phyloP scores from a whole-genome alignment of 2,888 invertebrate genomes.

The Hetaerina titia region DNA sequence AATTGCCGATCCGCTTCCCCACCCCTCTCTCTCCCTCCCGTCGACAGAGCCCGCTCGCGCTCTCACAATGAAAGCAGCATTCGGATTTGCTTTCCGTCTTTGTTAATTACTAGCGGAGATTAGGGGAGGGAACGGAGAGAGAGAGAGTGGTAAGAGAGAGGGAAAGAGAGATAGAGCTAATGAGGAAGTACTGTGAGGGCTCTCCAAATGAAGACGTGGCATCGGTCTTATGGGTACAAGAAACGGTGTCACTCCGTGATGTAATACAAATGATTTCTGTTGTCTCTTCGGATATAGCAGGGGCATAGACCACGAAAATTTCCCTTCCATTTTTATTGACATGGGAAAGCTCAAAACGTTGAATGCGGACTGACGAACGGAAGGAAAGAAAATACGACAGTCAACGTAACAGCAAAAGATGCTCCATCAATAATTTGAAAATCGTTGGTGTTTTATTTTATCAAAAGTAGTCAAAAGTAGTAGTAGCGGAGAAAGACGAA shows the following conservation, averaged over 20 bases:
- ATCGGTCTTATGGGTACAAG: not conserved
- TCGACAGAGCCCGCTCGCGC: not conserved
- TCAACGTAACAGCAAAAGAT: too few relatives aligned
- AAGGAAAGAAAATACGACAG: too few relatives aligned
- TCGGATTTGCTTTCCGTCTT: conserved; percentile 33
- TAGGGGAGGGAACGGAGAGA: not conserved
- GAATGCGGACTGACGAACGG: not conserved
- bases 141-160: not conserved
- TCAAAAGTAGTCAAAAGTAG: too few relatives aligned
- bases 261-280: not conserved
- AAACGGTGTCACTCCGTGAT: not conserved
- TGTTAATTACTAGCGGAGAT: not conserved
- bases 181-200: conserved; percentile 36
- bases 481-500: too few relatives aligned
- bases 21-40: not conserved
- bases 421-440: too few relatives aligned
- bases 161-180: conserved; percentile 27
- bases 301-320: not conserved
- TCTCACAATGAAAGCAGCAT: conserved; percentile 45
- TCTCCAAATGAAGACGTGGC: not conserved
- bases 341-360: not conserved
- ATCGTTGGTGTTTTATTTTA: too few relatives aligned
- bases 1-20: not conserved
- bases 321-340: not conserved
- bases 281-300: not conserved